A percentile compares a stretch with the other conserved stretches of the same genome.
Conservation (phyloP, 2,797 vertebrate genomes). For the Meriones psammophilus region DNA sequence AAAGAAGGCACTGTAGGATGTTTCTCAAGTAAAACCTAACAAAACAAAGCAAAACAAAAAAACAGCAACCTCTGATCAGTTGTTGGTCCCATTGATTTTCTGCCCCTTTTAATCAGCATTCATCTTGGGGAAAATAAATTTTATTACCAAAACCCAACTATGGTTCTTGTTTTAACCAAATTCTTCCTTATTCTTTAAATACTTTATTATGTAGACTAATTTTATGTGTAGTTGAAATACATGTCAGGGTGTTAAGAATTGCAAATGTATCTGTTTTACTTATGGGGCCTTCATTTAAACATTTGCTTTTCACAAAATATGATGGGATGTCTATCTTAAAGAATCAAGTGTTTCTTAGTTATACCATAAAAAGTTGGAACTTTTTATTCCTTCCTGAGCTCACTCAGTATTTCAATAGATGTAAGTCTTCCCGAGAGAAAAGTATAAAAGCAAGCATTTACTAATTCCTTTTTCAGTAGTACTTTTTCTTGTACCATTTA, state of each 20-base stretch:
- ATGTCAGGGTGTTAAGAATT: not conserved
- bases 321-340: not conserved
- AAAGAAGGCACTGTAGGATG: not conserved
- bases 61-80: not conserved
- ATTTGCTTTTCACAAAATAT: not conserved
- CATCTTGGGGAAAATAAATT: not conserved
- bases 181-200: slow-evolving; percentile 9
- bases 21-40: not conserved
- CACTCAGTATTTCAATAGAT: not conserved
- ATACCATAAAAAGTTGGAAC: not conserved
- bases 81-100: not conserved
- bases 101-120: not conserved
- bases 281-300: not conserved
- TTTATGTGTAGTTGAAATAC: not conserved
- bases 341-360: not conserved
- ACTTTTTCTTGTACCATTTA: slow-evolving; percentile 2
- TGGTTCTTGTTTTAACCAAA: not conserved
- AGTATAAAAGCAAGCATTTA: not conserved
- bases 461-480: slow-evolving; percentile 18
- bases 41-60: too few relatives aligned
- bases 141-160: not conserved
- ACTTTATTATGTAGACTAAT: not conserved
- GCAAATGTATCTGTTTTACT: not conserved
- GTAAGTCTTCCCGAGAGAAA: not conserved
- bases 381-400: slow-evolving; percentile 37